Percentiles rank a stretch among this genome's conserved stretches.
These are phyloP conservation scores for Drosophila acutilabella DNA, from an alignment of 2,888 invertebrate genomes.

Conservation along the genomic window DNA sequence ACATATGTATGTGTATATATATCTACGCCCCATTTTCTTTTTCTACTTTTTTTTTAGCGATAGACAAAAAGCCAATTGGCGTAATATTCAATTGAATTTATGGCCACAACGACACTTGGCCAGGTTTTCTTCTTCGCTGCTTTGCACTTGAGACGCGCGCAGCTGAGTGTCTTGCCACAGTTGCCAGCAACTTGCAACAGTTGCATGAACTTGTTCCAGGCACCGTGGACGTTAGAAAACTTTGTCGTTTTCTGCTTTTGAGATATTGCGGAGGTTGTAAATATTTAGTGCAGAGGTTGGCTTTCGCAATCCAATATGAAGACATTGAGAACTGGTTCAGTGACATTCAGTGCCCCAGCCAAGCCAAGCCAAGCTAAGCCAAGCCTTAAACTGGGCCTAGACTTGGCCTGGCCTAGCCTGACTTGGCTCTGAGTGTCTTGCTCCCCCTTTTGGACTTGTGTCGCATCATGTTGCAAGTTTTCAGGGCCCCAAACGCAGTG, in stretches of 20 bases:
- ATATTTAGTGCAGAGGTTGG: conserved; percentile 82
- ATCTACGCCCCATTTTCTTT: conserved; percentile 60
- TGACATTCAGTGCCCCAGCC: conserved; percentile 61
- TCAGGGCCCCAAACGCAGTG: conserved; percentile 30
- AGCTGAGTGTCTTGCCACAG: neutral
- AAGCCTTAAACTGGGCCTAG: neutral
- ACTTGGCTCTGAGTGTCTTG: neutral
- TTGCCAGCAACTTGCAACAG: conserved; percentile 32
- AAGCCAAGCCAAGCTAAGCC: conserved; percentile 1
- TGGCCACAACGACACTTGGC: conserved; percentile 80
- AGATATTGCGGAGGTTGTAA: conserved; percentile 82
- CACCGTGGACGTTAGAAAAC: conserved; percentile 50
- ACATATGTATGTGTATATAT: conserved; percentile 3
- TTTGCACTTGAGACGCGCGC: conserved; percentile 18
- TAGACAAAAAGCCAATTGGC: conserved; percentile 81
- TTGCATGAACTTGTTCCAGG: conserved; percentile 78
- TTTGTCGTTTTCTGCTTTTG: conserved; percentile 64
- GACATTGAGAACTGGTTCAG: conserved; percentile 83
- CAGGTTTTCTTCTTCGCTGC: conserved; percentile 33
- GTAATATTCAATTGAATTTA: conserved; percentile 83
- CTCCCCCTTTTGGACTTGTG: conserved; percentile 34
- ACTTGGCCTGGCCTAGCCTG: neutral
- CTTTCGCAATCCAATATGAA: conserved; percentile 72
- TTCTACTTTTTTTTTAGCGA: conserved; percentile 41
- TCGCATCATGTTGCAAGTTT: conserved; percentile 78